Evolutionary conservation across 2,888 invertebrate species (phyloP), one percentile per base, ranked within the genome.

Genomic region (Octodonta nipae): DNA sequence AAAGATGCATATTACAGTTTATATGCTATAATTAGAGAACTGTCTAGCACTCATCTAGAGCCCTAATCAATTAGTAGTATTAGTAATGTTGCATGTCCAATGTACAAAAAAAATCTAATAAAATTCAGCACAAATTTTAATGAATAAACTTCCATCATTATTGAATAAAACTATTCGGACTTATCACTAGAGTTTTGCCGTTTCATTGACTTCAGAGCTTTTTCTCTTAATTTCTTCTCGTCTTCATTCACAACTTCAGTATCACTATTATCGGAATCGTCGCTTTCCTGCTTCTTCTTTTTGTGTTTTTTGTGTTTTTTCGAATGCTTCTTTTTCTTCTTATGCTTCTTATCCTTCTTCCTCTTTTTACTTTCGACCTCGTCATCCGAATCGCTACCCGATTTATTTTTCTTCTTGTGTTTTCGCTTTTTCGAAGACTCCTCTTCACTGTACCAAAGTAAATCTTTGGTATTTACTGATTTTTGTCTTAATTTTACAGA

Each of bases 121-220:
- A n/a, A n/a, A n/a, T n/a, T n/a, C n/a, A n/a, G n/a, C n/a, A n/a
- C n/a, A n/a, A n/a, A n/a, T n/a, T n/a, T n/a, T n/a, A n/a, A n/a
- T n/a, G n/a, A n/a, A n/a, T n/a, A n/a, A n/a, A n/a, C n/a, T n/a
- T n/a, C n/a, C n/a, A n/a, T n/a, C n/a, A n/a, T n/a, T n/a, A n/a
- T n/a, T n/a, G n/a, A n/a, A n/a, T n/a, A n/a, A n/a, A n/a, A n/a
- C n/a, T 22, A 22, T 22, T 62, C 62, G 17, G 62, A 62, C 49
- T 63, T 61, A 43, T 62, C 63, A 48, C 72, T 73, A 41, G 75
- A 75, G 28, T 71, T 74, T 60, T 77, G 73, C 55, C 78, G 75
- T 58, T 87, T 88, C 86, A 89, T 86, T 1, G 87, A 88, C 61
- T 86, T 85, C 26, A 91, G 68, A 31, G 89, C 91, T 51, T 85